Conservation (phyloP, 2,888 invertebrate species). For the Stratiomys singularior region DNA sequence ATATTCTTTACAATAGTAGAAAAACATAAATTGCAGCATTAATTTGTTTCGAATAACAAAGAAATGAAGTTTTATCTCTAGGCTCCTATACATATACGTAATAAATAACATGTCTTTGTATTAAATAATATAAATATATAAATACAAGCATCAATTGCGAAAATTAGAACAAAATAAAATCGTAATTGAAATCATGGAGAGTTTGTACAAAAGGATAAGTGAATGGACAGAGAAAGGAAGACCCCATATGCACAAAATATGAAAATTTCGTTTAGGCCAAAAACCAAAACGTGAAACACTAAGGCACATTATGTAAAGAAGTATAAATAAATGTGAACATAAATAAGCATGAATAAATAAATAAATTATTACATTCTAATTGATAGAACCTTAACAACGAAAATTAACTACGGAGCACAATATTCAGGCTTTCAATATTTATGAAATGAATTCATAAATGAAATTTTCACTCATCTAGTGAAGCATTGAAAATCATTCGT, state of each 20-base stretch:
- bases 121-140: neutral
- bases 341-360: conserved; percentile 29
- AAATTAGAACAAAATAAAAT: no score
- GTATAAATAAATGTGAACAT: conserved; percentile 12
- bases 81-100: no score
- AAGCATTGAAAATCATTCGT: conserved; percentile 23
- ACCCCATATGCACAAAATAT: no score
- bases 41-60: conserved; percentile 1
- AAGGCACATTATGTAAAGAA: conserved; percentile 25
- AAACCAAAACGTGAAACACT: neutral
- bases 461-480: neutral
- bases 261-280: no score
- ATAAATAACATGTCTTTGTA: neutral
- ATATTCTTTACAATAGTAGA: neutral
- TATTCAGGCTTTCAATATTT: conserved; percentile 17
- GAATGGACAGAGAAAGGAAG: no score
- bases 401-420: neutral
- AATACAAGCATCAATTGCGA: conserved; percentile 1
- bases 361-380: conserved; percentile 31
- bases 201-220: no score
- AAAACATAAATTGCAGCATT: neutral
- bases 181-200: no score
- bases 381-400: conserved; percentile 26
- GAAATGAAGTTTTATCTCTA: neutral
- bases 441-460: conserved; percentile 2